Percentiles rank a stretch among this genome's conserved stretches.
These are phyloP conservation scores for Cynocephalus volans DNA, from an alignment of 2,113 vertebrate genomes.

Conservation along the genomic window DNA sequence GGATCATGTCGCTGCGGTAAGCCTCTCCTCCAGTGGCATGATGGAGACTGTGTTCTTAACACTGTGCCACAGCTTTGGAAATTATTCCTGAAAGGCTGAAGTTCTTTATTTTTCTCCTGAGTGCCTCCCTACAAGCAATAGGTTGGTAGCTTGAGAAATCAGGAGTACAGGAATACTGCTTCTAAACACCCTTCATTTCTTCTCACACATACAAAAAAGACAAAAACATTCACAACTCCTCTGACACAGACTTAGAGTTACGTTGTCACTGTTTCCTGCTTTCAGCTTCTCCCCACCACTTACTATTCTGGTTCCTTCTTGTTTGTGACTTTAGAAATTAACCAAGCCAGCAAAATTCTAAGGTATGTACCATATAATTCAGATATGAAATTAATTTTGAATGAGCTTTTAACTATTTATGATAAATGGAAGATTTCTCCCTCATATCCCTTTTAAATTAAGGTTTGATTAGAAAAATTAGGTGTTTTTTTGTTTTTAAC, in stretches of 20 bases:
- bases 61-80: background rate
- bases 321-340: background rate
- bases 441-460: slow-evolving; percentile 19
- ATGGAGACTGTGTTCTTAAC: background rate
- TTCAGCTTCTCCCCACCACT: background rate
- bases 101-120: background rate
- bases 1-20: slow-evolving; percentile 99
- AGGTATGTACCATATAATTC: slow-evolving; percentile 4
- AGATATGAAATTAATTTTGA: slow-evolving; percentile 49
- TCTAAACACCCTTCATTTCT: background rate
- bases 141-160: background rate
- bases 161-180: background rate
- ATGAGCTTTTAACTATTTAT: slow-evolving; percentile 9
- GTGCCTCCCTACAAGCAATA: background rate
- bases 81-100: background rate
- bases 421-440: background rate
- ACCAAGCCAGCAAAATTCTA: slow-evolving; percentile 35
- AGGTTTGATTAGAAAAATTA: slow-evolving; percentile 30
- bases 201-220: background rate
- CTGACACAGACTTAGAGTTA: background rate
- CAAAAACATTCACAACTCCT: background rate
- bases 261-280: background rate
- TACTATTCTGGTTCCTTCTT: background rate
- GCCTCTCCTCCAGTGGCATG: slow-evolving; percentile 56
- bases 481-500: slow-evolving; percentile 26